Conservation (phyloP, 1,140 invertebrate species). For the Drosophila tropicalis region DNA sequence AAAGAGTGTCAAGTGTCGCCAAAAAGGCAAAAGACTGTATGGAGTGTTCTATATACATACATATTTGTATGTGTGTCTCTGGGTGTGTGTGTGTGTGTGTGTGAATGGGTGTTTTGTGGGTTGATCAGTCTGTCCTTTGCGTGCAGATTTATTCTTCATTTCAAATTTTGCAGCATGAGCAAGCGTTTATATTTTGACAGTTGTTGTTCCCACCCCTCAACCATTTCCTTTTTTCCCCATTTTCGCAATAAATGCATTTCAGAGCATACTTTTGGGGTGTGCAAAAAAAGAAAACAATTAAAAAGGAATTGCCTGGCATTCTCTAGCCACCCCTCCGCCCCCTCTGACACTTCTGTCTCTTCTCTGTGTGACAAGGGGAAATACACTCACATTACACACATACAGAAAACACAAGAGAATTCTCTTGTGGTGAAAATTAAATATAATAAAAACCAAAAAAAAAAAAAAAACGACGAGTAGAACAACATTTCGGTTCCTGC, state of each 20-base stretch:
- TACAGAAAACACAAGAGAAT: background rate
- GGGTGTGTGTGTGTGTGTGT: background rate
- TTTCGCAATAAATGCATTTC: conserved; percentile 3
- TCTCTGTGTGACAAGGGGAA: conserved; percentile 21
- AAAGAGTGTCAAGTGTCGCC: conserved; percentile 80
- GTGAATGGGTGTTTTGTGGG: background rate
- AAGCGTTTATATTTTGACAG: conserved; percentile 77
- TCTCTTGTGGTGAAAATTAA: conserved; percentile 45
- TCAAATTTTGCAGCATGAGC: conserved; percentile 66
- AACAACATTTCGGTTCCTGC: conserved; percentile 37
- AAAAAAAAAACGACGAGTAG: conserved; percentile 14
- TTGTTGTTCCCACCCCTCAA: conserved; percentile 32
- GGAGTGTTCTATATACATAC: background rate
- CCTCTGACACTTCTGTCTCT: too few relatives aligned
- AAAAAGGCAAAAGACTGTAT: conserved; percentile 61
- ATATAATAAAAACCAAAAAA: conserved; percentile 44
- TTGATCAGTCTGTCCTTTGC: conserved; percentile 35
- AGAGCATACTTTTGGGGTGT: conserved; percentile 36
- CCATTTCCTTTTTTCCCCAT: conserved; percentile 10
- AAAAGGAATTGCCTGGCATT: conserved; percentile 65
- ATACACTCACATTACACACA: conserved; percentile 5
- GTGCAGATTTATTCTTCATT: conserved; percentile 69
- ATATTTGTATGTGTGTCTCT: conserved; percentile 7
- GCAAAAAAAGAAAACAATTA: conserved; percentile 75
- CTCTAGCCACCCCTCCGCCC: background rate